phyloP scores from a whole-genome alignment of 2,797 vertebrate genomes.

The Cyclopterus lumpus region DNA sequence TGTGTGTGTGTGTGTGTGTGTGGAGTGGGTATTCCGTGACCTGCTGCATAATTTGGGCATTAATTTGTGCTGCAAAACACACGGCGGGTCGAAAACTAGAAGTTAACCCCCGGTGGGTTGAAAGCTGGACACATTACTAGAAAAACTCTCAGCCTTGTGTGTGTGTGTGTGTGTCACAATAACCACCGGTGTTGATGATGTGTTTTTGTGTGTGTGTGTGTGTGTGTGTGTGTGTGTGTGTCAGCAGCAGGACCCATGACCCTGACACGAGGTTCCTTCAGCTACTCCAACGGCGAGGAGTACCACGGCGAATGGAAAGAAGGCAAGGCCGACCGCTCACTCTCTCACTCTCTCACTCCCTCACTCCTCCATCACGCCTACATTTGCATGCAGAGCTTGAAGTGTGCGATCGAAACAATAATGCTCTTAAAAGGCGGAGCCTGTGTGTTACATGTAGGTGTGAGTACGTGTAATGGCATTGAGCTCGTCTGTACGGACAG shows the following conservation, averaged over 20 bases:
- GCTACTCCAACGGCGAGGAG: constrained; percentile 94
- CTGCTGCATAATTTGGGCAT: too few species aligned
- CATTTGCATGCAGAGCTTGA: constrained; percentile 22
- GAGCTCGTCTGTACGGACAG: too few species aligned
- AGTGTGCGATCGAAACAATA: constrained; percentile 21
- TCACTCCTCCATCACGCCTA: background rate
- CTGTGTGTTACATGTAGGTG: background rate
- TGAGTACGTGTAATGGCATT: too few species aligned
- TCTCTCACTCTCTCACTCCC: constrained; percentile 8
- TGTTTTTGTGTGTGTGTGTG: background rate
- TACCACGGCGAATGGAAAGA: constrained; percentile 97
- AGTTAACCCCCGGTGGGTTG: too few species aligned
- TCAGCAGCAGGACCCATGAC: constrained; percentile 86
- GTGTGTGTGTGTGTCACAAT: background rate
- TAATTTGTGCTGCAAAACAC: too few species aligned
- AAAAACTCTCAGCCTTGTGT: background rate
- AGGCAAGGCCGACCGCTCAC: constrained; percentile 76
- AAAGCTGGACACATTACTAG: background rate
- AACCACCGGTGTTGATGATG: background rate
- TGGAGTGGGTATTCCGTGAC: too few species aligned
- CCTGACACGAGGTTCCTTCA: constrained; percentile 95
- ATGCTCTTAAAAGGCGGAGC: background rate
- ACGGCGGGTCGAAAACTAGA: too few species aligned
- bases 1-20: too few species aligned
- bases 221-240: constrained; percentile 23